Conservation (phyloP, 2,797 vertebrate species). For the Coregonus ussuriensis region DNA sequence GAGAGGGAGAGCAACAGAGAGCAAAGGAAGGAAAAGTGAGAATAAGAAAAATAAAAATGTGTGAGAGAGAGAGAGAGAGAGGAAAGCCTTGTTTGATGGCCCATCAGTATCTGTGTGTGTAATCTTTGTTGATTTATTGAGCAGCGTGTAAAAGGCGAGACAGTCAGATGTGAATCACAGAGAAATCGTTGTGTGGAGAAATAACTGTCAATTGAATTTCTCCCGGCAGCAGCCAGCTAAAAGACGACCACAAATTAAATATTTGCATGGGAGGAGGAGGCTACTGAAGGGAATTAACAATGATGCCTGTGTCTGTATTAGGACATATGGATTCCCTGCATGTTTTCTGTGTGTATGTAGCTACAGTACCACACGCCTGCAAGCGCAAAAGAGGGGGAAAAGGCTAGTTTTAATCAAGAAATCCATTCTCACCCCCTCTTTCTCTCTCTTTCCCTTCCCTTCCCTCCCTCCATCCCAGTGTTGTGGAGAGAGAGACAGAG, state of each 20-base stretch:
- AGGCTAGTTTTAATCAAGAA: slow-evolving; percentile 84
- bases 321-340: slow-evolving; percentile 79
- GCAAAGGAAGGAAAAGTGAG: slow-evolving; percentile 3
- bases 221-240: slow-evolving; percentile 60
- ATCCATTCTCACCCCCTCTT: slow-evolving; percentile 75
- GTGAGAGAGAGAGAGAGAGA: slow-evolving; percentile 7
- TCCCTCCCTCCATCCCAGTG: slow-evolving; percentile 62
- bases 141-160: slow-evolving; percentile 58
- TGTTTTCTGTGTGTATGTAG: slow-evolving; percentile 65
- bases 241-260: slow-evolving; percentile 84
- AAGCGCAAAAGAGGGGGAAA: slow-evolving; percentile 61
- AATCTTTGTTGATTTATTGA: slow-evolving; percentile 82
- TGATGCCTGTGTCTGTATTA: slow-evolving; percentile 78
- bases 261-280: slow-evolving; percentile 71
- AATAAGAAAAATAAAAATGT: neutral
- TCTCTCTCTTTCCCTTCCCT: slow-evolving; percentile 31
- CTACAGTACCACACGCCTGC: slow-evolving; percentile 59
- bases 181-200: slow-evolving; percentile 66
- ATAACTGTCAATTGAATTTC: slow-evolving; percentile 79
- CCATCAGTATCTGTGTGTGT: slow-evolving; percentile 78
- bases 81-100: slow-evolving; percentile 50
- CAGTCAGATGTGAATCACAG: slow-evolving; percentile 36
- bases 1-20: neutral
- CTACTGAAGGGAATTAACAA: slow-evolving; percentile 85
- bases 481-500: slow-evolving; percentile 70